These are phyloP conservation scores for Sturnira hondurensis DNA, from an alignment of 2,113 vertebrate genomes.

Conservation along the genomic window DNA sequence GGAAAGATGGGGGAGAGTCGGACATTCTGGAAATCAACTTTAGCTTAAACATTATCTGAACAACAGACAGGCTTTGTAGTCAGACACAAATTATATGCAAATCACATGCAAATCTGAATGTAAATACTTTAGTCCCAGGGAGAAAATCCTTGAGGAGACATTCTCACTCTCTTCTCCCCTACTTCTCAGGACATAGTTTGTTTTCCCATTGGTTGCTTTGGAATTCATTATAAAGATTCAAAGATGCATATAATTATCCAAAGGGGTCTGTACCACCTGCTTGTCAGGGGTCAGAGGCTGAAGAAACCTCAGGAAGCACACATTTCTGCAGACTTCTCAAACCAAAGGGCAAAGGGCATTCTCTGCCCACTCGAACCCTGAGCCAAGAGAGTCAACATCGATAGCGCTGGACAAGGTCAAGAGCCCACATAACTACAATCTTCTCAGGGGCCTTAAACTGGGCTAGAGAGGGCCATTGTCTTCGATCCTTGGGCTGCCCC, in stretches of 20 bases:
- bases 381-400: not conserved
- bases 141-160: slow-evolving; percentile 56
- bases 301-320: not conserved
- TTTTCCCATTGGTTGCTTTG: slow-evolving; percentile 39
- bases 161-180: slow-evolving; percentile 4
- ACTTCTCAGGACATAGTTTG: not conserved
- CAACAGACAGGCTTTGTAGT: slow-evolving; percentile 61
- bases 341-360: not conserved
- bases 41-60: slow-evolving; percentile 45
- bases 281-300: not conserved
- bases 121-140: slow-evolving; percentile 59
- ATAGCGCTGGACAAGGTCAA: not conserved
- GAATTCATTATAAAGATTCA: not conserved
- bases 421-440: not conserved
- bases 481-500: accelerated
- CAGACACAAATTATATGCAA: slow-evolving; percentile 71
- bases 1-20: not conserved
- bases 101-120: slow-evolving; percentile 72
- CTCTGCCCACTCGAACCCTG: not conserved
- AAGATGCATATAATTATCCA: not conserved
- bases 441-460: not conserved
- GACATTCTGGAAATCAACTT: not conserved
- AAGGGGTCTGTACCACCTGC: slow-evolving; percentile 13
- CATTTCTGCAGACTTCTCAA: not conserved
- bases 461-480: not conserved